Percentiles rank a stretch among this genome's conserved stretches.
phyloP scores from a whole-genome alignment of 2,888 invertebrate species.

The Leucoma salicis region DNA sequence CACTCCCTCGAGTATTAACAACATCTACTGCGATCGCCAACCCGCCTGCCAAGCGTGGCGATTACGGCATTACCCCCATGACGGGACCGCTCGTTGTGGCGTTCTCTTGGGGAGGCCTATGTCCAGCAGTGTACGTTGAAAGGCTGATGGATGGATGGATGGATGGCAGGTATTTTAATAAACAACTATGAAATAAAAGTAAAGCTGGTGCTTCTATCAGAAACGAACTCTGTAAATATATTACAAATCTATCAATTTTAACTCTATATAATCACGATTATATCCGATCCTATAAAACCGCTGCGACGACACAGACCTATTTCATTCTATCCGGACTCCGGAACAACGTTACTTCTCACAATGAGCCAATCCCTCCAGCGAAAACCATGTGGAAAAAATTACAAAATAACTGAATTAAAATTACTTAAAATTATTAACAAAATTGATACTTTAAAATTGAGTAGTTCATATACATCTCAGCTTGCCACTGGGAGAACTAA shows the following conservation, averaged over 20 bases:
- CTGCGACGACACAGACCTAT: conserved; percentile 17
- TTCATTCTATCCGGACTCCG: conserved; percentile 34
- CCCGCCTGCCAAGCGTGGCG: too few species aligned
- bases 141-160: too few species aligned
- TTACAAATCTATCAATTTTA: conserved; percentile 21
- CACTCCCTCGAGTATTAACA: too few species aligned
- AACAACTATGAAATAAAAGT: too few species aligned
- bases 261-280: conserved; percentile 30
- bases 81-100: too few species aligned
- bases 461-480: conserved; percentile 44
- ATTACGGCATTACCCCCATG: too few species aligned
- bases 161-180: too few species aligned
- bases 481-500: conserved; percentile 28
- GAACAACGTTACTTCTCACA: conserved; percentile 18
- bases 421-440: conserved; percentile 59
- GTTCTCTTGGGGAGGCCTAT: too few species aligned
- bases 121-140: too few species aligned
- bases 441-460: conserved; percentile 56
- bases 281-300: conserved; percentile 48
- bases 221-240: conserved; percentile 15
- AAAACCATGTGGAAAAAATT: conserved; percentile 58
- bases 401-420: conserved; percentile 63
- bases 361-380: conserved; percentile 45
- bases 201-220: too few species aligned
- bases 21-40: too few species aligned